Conservation (phyloP, 2,797 vertebrate species). For the Poeciliopsis infans region DNA sequence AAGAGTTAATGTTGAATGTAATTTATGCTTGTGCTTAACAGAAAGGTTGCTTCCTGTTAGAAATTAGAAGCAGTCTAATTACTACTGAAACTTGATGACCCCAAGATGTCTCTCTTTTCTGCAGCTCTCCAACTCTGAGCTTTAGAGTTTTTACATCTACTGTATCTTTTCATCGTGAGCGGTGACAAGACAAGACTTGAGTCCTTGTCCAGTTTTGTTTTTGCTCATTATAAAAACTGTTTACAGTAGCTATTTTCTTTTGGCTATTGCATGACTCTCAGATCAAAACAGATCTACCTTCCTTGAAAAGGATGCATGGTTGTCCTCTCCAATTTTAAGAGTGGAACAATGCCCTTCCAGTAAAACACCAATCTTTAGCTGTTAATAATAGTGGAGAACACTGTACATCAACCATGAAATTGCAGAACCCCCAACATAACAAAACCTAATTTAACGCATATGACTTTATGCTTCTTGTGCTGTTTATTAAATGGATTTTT, state of each 20-base stretch:
- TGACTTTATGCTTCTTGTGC: background rate
- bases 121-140: background rate
- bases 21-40: background rate
- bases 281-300: background rate
- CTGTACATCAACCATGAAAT: constrained; percentile 5
- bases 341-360: background rate
- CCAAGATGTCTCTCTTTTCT: background rate
- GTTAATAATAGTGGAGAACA: background rate
- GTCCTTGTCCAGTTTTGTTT: background rate
- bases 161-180: background rate
- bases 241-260: background rate
- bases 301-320: background rate
- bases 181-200: background rate
- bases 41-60: background rate
- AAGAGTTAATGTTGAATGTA: background rate
- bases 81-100: background rate
- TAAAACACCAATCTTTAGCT: background rate
- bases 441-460: background rate
- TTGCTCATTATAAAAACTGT: too few species aligned
- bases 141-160: background rate
- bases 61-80: too few species aligned
- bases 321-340: background rate
- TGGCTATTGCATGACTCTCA: background rate
- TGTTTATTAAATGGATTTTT: constrained; percentile 2
- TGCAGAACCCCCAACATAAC: background rate